Base-by-base conservation (phyloP, 2,113 vertebrate genomes). In the Notiomystis cincta region DNA sequence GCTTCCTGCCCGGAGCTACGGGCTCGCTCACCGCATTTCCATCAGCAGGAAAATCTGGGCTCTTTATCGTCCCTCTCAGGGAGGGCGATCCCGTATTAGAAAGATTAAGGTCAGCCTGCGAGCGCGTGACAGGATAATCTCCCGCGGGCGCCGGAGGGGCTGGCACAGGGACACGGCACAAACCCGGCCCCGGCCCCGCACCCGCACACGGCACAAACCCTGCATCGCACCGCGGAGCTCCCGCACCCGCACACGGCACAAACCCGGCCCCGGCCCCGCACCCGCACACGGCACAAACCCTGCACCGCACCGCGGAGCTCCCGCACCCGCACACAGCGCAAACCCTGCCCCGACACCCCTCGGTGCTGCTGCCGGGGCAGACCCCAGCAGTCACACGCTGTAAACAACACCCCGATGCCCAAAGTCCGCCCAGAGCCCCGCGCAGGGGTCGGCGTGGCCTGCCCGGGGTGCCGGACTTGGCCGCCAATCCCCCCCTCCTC, bases 71-170 rank as follows among this genome's bases (percentile, higher is more conserved):
- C 81, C 83, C 87, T 87, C 87, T 71, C 60, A 1, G 87, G 66
- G 75, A 82, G n/a, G 56, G 75, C 3, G 82, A 95, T 93, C 93
- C 81, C 6, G 25, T 25, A 96, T 96, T 88, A 87, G 62, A 37
- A 47, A 51, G 96, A 97, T 96, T 96, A 93, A 94, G 95, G 93
- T 87, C 95, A 95, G 47, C 57, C 87, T 31, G 47, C 2, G 38
- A 77, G 48, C 85, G 5, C 20, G 7, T 96, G 93, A 95, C 58
- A 3, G 11, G 2, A 33, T 95, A 69, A 97, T 94, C 94, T 13
- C 35, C 83, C 3, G 23, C 53, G 35, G 76, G 82, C 11, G 2
- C n/a, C 67, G 0, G 4, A 10, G 37, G 62, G 87, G 60, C 77
- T 23, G 67, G 10, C 65, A 14, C 75, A 47, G 84, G 2, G 60